Evolutionary conservation across 2,113 vertebrate species (phyloP).

Genomic region (Camelus bactrianus): DNA sequence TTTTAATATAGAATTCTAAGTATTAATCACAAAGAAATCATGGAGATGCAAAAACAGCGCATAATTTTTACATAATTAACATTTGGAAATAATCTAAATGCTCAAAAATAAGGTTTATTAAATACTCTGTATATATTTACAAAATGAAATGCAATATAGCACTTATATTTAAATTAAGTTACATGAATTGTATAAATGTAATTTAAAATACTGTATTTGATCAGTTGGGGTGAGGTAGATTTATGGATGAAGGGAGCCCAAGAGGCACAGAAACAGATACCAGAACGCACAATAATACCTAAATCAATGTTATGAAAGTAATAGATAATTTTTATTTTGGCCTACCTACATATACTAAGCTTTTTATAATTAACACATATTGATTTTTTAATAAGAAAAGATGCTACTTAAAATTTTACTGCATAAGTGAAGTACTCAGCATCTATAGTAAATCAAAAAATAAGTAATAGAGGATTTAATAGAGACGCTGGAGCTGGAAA

Average conservation of each 20-base stretch:
- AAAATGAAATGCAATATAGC: not conserved
- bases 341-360: not conserved
- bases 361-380: not conserved
- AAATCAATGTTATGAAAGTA: not conserved
- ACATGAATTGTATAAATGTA: not conserved
- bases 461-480: not conserved
- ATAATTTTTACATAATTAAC: not conserved
- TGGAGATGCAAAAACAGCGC: not conserved
- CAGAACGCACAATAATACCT: not conserved
- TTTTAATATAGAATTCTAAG: not conserved
- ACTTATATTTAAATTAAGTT: not conserved
- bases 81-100: not conserved
- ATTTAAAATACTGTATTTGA: not conserved
- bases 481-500: not conserved
- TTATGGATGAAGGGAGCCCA: not conserved
- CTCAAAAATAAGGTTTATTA: not conserved
- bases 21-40: not conserved
- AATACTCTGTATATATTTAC: not conserved
- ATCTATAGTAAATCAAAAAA: not conserved
- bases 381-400: not conserved
- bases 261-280: not conserved
- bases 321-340: not conserved
- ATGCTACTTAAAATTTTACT: not conserved
- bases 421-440: not conserved
- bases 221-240: not conserved